Evolutionary conservation across 2,888 invertebrate species (phyloP), one percentile per base, ranked within the genome.

Genomic region (Branchellion lobata): DNA sequence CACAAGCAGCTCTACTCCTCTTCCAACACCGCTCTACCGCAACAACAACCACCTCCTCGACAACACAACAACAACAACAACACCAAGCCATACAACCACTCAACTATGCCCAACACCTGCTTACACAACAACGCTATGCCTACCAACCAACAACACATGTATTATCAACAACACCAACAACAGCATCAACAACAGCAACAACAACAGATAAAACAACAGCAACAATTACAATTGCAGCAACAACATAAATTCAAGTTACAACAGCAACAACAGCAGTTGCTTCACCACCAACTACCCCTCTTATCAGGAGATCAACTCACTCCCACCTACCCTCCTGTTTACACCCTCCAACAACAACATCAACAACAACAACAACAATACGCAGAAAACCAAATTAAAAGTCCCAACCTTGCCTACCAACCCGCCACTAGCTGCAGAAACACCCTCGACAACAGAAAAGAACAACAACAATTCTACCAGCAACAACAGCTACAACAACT

Each of bases 211-310:
- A 14, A 53, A 33, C 65, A 77, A 21, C 77, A 77, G 29, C 77
- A 77, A 77, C 61, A 69, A 34, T 8, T 14, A 24, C 24, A 24
- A n/a, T 24, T 65, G 65, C 65, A 75, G 51, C 53, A 51, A 14
- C 75, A 75, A 47, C 75, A 75, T 5, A 51, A 53, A 27, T 51
- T 31, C 14, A 21, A 33, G 24, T 40, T 36, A 27, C 75, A 75
- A 29, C 75, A 75, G n/a, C 75, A 75, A 1, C 53, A 47, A 5
- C 57, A 51, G n/a, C 77, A n/a, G n/a, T 65, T 31, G 61, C 24
- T 65, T n/a, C 77, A 77, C 18, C 77, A 77, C 31, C 65, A 34
- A n/a, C 34, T 29, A 1, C 27, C 24, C 61, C 53, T 61, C 29
- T 36, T 33, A 3, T 18, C 61, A 24, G 3, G 24, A 5, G 61